phyloP scores from a whole-genome alignment of 2,113 vertebrate species.

The Pseudolaguvia tuberculata region DNA sequence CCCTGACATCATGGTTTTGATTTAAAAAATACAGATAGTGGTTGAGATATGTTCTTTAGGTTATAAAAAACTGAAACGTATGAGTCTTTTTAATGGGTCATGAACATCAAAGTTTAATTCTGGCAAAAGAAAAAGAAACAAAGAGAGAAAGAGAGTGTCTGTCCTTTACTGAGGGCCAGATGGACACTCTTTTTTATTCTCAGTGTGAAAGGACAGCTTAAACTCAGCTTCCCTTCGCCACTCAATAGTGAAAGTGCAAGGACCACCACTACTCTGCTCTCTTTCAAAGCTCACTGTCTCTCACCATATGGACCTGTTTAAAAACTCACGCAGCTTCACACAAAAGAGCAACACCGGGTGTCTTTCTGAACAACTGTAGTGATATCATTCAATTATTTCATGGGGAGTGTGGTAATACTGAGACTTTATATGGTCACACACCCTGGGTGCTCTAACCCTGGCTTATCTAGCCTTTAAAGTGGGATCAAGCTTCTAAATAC shows the following conservation, averaged over 20 bases:
- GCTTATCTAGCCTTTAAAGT: slow-evolving; percentile 1
- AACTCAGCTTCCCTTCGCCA: slow-evolving; percentile 79
- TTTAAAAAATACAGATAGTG: neutral
- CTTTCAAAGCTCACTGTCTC: slow-evolving; percentile 63
- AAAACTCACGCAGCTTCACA: slow-evolving; percentile 51
- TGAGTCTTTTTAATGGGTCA: neutral
- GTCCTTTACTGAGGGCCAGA: slow-evolving; percentile 84
- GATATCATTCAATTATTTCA: slow-evolving; percentile 46
- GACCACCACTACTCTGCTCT: slow-evolving; percentile 40
- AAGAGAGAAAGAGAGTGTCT: slow-evolving; percentile 69
- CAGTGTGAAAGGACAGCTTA: slow-evolving; percentile 91
- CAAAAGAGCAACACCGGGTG: slow-evolving; percentile 56
- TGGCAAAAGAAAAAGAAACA: slow-evolving; percentile 9
- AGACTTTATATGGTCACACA: slow-evolving; percentile 10
- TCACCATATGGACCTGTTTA: slow-evolving; percentile 59
- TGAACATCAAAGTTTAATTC: slow-evolving; percentile 15
- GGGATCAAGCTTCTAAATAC: neutral
- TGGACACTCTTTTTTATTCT: slow-evolving; percentile 70
- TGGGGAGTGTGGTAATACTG: slow-evolving; percentile 16
- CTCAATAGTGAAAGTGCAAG: slow-evolving; percentile 62
- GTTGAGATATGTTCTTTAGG: neutral
- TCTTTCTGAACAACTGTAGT: slow-evolving; percentile 43
- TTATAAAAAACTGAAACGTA: neutral
- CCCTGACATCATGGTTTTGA: neutral
- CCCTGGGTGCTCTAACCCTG: neutral